Evolutionary conservation across 2,113 vertebrate species (phyloP), one percentile per base, ranked within the genome.

Genomic region (Otis tarda): DNA sequence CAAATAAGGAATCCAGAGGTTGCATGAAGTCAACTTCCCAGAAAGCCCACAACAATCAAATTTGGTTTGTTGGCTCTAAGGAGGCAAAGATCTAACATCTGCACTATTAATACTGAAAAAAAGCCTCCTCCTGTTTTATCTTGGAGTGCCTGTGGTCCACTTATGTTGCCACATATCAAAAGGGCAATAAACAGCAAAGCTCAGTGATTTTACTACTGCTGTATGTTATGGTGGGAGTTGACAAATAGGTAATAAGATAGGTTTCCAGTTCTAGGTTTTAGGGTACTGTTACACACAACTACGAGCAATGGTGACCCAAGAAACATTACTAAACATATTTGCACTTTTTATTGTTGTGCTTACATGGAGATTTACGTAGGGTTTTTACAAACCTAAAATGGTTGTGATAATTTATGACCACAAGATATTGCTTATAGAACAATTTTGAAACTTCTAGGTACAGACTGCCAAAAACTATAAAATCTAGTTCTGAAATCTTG

Each of bases 141-240:
- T 87, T 65, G 45, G 89, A 95, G 67, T 84, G 92, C 92, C 91
- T 96, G 95, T 92, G 89, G 96, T 95, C 95, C 92, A 68, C 88
- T 96, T 89, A 69, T 17, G 74, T 85, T 94, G 94, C 77, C 87
- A 95, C 89, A 87, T 93, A 93, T 91, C 89, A 73, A 76, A 94
- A 94, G 83, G 77, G 94, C 81, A 96, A 96, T 96, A 97, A 97
- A 97, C 94, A 95, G 96, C 86, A 91, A 80, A 95, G 87, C 93
- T 93, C 73, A 94, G 81, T 93, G 93, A 95, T 92, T 95, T 96
- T 96, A 95, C 92, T 94, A 53, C 87, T 95, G 83, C 80, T 85
- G 74, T 52, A 89, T 61, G 86, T 89, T 94, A 87, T 65, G 80
- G 65, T 82, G 89, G 90, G 74, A 95, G 83, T 96, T 95, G 96